These are phyloP conservation scores for Parazoanthus darwini DNA, from an alignment of 92 coral and sea anemone species.

Conservation along the genomic window DNA sequence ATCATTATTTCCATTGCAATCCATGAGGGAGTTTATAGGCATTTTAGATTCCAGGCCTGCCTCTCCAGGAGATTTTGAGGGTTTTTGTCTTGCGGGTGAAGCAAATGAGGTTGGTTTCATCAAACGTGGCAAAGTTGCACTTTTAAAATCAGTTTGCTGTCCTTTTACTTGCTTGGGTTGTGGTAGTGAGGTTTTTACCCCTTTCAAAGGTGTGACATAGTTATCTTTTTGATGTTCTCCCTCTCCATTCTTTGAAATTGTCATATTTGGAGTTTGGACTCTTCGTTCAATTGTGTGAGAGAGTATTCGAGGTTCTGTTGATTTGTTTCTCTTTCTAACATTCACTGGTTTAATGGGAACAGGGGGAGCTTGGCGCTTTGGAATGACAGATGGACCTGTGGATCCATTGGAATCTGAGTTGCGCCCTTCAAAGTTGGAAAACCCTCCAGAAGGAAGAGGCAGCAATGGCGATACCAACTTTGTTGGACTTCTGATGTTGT, in stretches of 20 bases:
- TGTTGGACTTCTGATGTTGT: neutral
- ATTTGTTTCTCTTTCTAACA: conserved; percentile 5
- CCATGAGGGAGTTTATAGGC: neutral
- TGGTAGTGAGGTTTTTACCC: neutral
- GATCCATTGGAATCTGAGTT: conserved; percentile 37
- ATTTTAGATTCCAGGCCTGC: neutral
- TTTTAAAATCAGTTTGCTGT: conserved; percentile 6
- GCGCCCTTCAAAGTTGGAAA: neutral
- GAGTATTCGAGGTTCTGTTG: neutral
- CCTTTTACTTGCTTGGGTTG: neutral
- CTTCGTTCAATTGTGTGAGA: neutral
- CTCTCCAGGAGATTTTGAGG: neutral
- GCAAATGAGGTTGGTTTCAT: conserved; percentile 25
- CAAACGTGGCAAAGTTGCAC: conserved; percentile 30
- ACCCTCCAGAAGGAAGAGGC: conserved; percentile 41
- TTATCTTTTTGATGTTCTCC: neutral
- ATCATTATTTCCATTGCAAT: conserved; percentile 2
- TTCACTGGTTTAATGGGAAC: conserved; percentile 18
- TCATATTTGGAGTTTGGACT: neutral
- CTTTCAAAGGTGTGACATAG: neutral
- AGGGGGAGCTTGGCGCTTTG: conserved; percentile 60
- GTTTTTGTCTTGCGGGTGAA: neutral
- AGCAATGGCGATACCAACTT: conserved; percentile 46
- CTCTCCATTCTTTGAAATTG: neutral
- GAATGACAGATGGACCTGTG: conserved; percentile 50